Conservation (phyloP, 2,113 vertebrate species). For the Hippolais icterina region DNA sequence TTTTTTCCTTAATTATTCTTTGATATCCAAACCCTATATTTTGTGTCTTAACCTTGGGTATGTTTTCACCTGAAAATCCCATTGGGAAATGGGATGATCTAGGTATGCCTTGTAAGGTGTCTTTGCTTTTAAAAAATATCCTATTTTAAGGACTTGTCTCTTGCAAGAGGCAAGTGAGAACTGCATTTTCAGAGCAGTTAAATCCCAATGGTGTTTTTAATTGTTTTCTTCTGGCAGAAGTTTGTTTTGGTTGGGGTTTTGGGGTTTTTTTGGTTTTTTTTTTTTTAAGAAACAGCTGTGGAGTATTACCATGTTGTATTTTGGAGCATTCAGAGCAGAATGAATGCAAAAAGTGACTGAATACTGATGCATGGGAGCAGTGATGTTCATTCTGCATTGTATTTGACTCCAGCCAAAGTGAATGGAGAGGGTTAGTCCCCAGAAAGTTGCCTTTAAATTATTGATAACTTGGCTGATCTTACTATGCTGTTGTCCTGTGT, state of each 20-base stretch:
- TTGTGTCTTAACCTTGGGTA: not conserved
- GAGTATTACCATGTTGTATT: not conserved
- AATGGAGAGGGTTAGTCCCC: not conserved
- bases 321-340: not conserved
- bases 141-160: not conserved
- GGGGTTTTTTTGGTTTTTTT: not conserved
- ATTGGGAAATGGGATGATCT: not conserved
- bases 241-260: not conserved
- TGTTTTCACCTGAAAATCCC: not conserved
- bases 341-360: not conserved
- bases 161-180: not conserved
- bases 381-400: rapidly evolving
- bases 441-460: not conserved
- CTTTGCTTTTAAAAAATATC: not conserved
- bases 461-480: not conserved
- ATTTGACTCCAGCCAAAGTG: not conserved
- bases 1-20: not conserved
- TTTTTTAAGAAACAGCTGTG: not conserved
- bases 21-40: not conserved
- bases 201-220: not conserved
- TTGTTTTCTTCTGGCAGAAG: not conserved
- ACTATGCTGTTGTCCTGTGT: not conserved
- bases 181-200: not conserved
- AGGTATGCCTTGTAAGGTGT: not conserved
- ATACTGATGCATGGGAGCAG: not conserved